Base-by-base conservation (phyloP, 23 tunicate species). In the Diplosoma virens region DNA sequence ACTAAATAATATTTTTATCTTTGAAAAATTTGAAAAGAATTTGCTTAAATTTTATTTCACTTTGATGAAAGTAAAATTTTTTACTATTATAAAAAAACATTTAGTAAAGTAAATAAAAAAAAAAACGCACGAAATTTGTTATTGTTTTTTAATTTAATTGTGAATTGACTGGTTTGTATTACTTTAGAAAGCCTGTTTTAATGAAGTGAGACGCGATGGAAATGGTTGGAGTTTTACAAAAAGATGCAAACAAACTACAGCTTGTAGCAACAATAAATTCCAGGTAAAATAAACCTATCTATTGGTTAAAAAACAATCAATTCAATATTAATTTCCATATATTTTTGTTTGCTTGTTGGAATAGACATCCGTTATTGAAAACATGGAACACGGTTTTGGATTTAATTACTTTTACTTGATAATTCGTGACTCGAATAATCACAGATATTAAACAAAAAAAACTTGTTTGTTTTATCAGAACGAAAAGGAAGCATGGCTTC, bases 201-300 rank as follows among this genome's bases (percentile, higher is more conserved):
- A 72, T 25, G 34, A 26, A 50, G 61, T 72, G 3, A 47, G 78
- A 72, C 17, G 60, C 11, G 61, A 37, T 26, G 17, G 23, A 7
- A 2, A 48, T 47, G 78, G 60, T 24, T 3, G 14, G 3, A 2
- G 23, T 3, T 24, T 72, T 24, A 72, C 78, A 17, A 72, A 72
- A 50, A 47, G 78, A 47, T 72, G 78, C 78, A 72, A 72, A 24
- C 78, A 72, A 27, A 61, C 23, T 7, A 24, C 26, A 35, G 78
- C 78, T 4, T 72, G 78, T 25, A 4, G 23, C 21, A 72, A 72
- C 61, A 72, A 72, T 34, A 18, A 50, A 29, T 7, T 72, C 1
- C 78, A 72, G 22, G 78, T 72, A 47, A n/a, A 36, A 6, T 11
- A 6, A 58, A 22, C 26, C 7, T 58, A 6, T 20, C 24, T 7